A percentile compares a stretch with the other conserved stretches of the same genome.
Conservation (phyloP, 1,140 invertebrate genomes). For the Ephestia elutella region DNA sequence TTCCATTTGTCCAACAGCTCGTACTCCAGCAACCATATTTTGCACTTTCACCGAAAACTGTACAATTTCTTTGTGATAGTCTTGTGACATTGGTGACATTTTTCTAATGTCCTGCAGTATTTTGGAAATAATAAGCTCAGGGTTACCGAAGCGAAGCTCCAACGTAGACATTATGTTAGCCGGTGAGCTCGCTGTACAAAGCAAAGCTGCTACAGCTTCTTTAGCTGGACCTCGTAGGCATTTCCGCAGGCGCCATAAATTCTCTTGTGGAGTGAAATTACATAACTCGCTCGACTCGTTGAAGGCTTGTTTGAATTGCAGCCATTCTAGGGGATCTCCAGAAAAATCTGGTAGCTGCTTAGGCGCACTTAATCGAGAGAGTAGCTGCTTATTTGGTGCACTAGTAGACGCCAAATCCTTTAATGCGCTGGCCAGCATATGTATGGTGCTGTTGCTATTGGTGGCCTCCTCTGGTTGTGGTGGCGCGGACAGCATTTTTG, state of each 20-base stretch:
- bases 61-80: constrained; percentile 20
- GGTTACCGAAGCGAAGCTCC: not conserved
- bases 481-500: too few relatives aligned
- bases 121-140: not conserved
- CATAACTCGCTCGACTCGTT: constrained; percentile 16
- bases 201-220: constrained; percentile 20
- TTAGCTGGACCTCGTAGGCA: constrained; percentile 20
- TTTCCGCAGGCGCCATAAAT: constrained; percentile 14
- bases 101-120: constrained; percentile 12
- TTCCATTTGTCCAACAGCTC: not conserved
- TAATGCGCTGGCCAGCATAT: not conserved
- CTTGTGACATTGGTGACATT: too few relatives aligned
- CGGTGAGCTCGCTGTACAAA: constrained; percentile 20
- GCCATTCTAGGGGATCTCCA: constrained; percentile 20
- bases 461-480: too few relatives aligned
- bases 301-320: constrained; percentile 25
- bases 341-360: constrained; percentile 19
- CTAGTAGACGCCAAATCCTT: not conserved
- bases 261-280: constrained; percentile 14
- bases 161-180: constrained; percentile 6
- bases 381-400: not conserved
- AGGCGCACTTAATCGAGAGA: constrained; percentile 12
- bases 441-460: not conserved
- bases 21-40: constrained; percentile 15
- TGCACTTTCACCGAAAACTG: constrained; percentile 20